These are phyloP conservation scores for Stigmatopora argus DNA, from an alignment of 2,113 vertebrate species.

Conservation along the genomic window DNA sequence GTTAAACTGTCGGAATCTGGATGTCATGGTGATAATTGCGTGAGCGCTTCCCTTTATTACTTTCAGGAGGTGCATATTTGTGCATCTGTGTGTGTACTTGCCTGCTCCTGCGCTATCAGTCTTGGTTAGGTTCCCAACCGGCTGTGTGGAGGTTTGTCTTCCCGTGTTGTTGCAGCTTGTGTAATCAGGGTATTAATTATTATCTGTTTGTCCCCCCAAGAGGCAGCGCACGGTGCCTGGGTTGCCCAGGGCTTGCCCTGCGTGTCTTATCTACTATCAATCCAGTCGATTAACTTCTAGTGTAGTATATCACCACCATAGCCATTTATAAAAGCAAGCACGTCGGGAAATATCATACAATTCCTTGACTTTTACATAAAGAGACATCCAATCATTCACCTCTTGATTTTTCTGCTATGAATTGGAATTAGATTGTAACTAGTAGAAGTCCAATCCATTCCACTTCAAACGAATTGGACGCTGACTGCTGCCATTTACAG, in stretches of 20 bases:
- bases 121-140: slow-evolving; percentile 64
- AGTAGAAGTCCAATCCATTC: too few species aligned
- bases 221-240: slow-evolving; percentile 56
- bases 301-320: slow-evolving; percentile 21
- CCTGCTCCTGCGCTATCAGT: slow-evolving; percentile 57
- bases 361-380: not conserved
- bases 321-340: not conserved
- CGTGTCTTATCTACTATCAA: slow-evolving; percentile 63
- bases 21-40: slow-evolving; percentile 15
- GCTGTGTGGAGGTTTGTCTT: slow-evolving; percentile 63
- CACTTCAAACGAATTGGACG: too few species aligned
- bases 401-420: too few species aligned
- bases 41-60: not conserved
- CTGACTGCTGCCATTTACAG: too few species aligned
- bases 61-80: slow-evolving; percentile 39
- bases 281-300: slow-evolving; percentile 56
- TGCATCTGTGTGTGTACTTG: slow-evolving; percentile 47
- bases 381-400: too few species aligned
- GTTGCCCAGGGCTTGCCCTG: slow-evolving; percentile 61
- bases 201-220: slow-evolving; percentile 68
- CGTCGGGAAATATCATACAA: slow-evolving; percentile 8
- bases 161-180: slow-evolving; percentile 68
- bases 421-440: too few species aligned
- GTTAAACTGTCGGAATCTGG: slow-evolving; percentile 38
- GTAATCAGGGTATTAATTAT: slow-evolving; percentile 76